Base-by-base conservation (phyloP, 2,888 invertebrate genomes). In the Drosophila barbarae region DNA sequence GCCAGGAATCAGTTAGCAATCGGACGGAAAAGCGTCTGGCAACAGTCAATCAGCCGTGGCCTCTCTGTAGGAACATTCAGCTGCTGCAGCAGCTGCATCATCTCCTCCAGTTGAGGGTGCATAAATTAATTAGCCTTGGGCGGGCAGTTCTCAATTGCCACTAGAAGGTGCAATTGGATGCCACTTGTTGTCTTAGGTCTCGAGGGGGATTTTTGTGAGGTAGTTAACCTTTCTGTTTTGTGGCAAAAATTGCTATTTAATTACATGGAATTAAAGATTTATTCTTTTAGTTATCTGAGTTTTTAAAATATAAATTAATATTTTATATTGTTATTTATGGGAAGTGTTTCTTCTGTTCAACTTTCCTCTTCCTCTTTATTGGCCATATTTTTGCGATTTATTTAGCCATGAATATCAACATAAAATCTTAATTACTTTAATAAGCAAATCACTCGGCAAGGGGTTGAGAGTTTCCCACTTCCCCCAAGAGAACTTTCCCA, bases 401-500 rank as follows among this genome's bases (percentile, higher is more conserved):
- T 46, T 47, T 47, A 28, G 32, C 46, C 59, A 59, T 60, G 23
- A 59, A 38, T 9, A 58, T n/a, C 2, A 23, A 32, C 58, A 32
- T 59, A 26, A 58, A 59, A 32, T 46, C 59, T 21, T 46, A 59
- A 59, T 59, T 46, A 38, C 59, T n/a, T 36, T 46, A 46, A 60
- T 60, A 59, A 58, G 44, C 59, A 58, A 59, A 59, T 44, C 23
- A n/a, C 34, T n/a, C 41, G 12, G 10, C 23, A 30, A 8, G 26
- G 38, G 42, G 26, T 13, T 47, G 30, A 13, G 21, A 47, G 59
- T 18, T 38, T 13, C 2, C 2, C 23, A n/a, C 12, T 59, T 59
- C 18, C 60, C 60, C 32, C 60, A 26, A 34, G 36, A 52, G 63
- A 79, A 79, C 63, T 77, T 77, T 77, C 77, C 80, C 83, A 77